These are phyloP conservation scores for Gnatocerus cornutus DNA, from an alignment of 2,888 invertebrate genomes.

Conservation along the genomic window DNA sequence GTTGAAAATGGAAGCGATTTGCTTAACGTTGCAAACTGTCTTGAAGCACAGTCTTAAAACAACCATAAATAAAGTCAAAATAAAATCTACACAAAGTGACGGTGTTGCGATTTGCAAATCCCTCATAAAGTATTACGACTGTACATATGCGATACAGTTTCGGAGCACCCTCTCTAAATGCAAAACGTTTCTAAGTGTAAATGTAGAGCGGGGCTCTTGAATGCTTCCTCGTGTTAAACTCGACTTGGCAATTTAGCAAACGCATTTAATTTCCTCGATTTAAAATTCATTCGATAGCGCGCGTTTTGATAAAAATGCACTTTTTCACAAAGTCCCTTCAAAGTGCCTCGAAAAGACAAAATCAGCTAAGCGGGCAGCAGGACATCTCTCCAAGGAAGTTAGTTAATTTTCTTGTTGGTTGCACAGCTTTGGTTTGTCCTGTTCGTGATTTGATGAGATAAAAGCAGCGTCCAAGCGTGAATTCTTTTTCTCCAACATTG, in stretches of 20 bases:
- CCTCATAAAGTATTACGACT: constrained; percentile 50
- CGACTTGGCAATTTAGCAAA: constrained; percentile 39
- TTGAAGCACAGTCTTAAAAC: constrained; percentile 4
- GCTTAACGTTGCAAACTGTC: constrained; percentile 15
- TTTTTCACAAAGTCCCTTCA: constrained; percentile 18
- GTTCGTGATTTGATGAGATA: constrained; percentile 64
- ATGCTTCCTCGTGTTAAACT: constrained; percentile 33
- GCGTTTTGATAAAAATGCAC: constrained; percentile 8
- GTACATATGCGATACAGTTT: constrained; percentile 52
- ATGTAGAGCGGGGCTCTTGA: constrained; percentile 32
- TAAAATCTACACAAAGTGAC: constrained; percentile 33
- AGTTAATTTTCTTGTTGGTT: constrained; percentile 66
- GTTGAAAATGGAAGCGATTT: constrained; percentile 14
- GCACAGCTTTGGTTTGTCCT: constrained; percentile 63
- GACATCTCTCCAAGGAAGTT: constrained; percentile 58
- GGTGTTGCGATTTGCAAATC: constrained; percentile 47
- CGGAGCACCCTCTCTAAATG: constrained; percentile 48
- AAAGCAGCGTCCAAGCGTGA: constrained; percentile 63
- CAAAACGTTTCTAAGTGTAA: constrained; percentile 44
- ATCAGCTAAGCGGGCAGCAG: constrained; percentile 50
- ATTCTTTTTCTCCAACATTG: constrained; percentile 58
- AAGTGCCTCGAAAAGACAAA: constrained; percentile 40
- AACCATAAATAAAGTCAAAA: constrained; percentile 32
- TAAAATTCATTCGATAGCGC: constrained; percentile 39
- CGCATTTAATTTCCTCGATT: constrained; percentile 41